Percentiles rank a stretch among this genome's conserved stretches.
These are phyloP conservation scores for Mustelus asterias DNA, from an alignment of 2,113 vertebrate species.

Conservation along the genomic window DNA sequence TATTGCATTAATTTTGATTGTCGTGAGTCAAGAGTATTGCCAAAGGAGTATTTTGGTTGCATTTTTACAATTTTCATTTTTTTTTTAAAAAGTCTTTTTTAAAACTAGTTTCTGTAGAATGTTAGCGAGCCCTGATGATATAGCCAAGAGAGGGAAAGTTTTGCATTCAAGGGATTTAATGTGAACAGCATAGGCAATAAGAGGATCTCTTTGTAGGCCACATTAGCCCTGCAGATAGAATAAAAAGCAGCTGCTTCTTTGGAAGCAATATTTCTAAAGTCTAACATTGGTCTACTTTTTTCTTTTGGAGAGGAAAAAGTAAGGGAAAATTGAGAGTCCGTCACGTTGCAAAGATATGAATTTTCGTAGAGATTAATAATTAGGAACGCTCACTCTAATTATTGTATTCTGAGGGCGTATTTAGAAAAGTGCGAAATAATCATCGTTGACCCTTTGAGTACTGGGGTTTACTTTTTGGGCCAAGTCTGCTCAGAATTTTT, in stretches of 20 bases:
- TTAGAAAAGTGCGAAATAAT: background rate
- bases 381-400: background rate
- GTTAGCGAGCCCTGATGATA: background rate
- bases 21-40: background rate
- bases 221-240: background rate
- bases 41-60: background rate
- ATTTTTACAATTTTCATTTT: background rate
- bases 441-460: background rate
- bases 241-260: background rate
- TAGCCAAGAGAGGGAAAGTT: background rate
- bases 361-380: background rate
- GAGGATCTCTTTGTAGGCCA: conserved; percentile 17
- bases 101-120: background rate
- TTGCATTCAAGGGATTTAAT: background rate
- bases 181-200: background rate
- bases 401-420: background rate
- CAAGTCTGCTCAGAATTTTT: background rate
- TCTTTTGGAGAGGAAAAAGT: background rate
- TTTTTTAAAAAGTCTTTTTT: background rate
- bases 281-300: background rate
- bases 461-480: background rate
- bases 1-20: background rate
- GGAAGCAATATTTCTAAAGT: background rate
- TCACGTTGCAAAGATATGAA: background rate
- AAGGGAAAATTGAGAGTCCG: background rate